These are phyloP conservation scores for Lissocephala sabroskyi DNA, from an alignment of 2,888 invertebrate genomes.

Conservation along the genomic window DNA sequence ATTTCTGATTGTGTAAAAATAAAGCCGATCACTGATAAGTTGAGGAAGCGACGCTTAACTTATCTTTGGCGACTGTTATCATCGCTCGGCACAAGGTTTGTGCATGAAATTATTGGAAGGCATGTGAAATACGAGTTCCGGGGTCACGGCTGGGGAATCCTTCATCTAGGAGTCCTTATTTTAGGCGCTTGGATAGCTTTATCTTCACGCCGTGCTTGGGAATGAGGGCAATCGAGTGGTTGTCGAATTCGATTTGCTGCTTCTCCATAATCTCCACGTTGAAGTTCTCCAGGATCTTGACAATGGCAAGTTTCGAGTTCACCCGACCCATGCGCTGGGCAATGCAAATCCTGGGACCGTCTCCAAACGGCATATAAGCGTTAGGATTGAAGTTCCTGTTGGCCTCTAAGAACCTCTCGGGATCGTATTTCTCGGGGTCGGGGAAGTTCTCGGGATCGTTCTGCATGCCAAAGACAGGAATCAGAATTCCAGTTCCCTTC, in stretches of 20 bases:
- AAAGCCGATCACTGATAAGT: too few relatives aligned
- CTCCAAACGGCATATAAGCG: conserved; percentile 58
- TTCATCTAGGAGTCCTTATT: too few relatives aligned
- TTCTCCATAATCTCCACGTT: conserved; percentile 35
- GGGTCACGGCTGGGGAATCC: too few relatives aligned
- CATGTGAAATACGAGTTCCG: too few relatives aligned
- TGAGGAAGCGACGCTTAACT: too few relatives aligned
- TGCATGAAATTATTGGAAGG: too few relatives aligned
- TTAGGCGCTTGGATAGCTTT: too few relatives aligned
- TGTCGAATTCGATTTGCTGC: conserved; percentile 42
- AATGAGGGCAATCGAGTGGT: too few relatives aligned
- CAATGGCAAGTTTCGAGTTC: conserved; percentile 57
- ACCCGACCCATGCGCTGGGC: conserved; percentile 61
- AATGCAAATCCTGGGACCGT: conserved; percentile 67
- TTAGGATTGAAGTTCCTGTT: conserved; percentile 38
- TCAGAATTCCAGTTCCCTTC: conserved; percentile 57
- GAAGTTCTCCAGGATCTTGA: conserved; percentile 55
- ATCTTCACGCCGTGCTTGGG: too few relatives aligned
- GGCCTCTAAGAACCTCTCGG: conserved; percentile 61
- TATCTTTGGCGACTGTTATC: too few relatives aligned
- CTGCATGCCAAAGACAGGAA: conserved; percentile 63
- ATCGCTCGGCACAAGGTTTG: too few relatives aligned
- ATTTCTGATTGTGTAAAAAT: too few relatives aligned
- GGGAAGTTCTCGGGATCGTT: conserved; percentile 65
- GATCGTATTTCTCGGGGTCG: conserved; percentile 66